These are phyloP conservation scores for Vombatus ursinus DNA, from an alignment of 2,113 vertebrate genomes.

Conservation along the genomic window DNA sequence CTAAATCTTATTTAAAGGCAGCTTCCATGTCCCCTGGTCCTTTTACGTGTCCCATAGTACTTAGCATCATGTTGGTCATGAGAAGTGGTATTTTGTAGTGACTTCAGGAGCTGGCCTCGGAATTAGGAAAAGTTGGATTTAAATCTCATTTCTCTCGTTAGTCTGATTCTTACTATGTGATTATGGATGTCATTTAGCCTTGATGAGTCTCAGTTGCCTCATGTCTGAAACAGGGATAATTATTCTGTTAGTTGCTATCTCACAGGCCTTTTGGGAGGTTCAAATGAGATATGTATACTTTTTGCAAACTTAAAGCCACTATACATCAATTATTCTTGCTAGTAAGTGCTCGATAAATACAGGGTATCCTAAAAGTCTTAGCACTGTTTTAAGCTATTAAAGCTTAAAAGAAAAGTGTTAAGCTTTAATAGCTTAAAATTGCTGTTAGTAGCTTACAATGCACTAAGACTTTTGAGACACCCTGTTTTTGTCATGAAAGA, in stretches of 20 bases:
- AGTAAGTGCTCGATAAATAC: neutral
- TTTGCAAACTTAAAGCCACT: neutral
- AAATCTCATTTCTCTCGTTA: neutral
- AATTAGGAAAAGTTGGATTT: neutral
- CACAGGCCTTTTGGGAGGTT: neutral
- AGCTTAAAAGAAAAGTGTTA: neutral
- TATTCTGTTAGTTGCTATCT: neutral
- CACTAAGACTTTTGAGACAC: neutral
- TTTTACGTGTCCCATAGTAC: neutral
- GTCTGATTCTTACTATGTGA: neutral
- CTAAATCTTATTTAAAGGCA: neutral
- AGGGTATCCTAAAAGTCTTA: neutral
- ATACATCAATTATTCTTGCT: neutral
- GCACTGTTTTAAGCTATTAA: neutral
- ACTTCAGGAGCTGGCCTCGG: neutral
- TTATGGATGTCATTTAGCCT: neutral
- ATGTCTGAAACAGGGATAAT: neutral
- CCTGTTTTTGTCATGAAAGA: neutral
- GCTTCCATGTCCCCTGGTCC: neutral
- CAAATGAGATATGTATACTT: neutral
- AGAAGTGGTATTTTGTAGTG: neutral
- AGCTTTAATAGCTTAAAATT: neutral
- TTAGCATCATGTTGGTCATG: neutral
- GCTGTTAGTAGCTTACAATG: neutral
- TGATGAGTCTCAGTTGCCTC: neutral